Conservation (phyloP, 2,888 invertebrate species). For the Orthosia incerta region DNA sequence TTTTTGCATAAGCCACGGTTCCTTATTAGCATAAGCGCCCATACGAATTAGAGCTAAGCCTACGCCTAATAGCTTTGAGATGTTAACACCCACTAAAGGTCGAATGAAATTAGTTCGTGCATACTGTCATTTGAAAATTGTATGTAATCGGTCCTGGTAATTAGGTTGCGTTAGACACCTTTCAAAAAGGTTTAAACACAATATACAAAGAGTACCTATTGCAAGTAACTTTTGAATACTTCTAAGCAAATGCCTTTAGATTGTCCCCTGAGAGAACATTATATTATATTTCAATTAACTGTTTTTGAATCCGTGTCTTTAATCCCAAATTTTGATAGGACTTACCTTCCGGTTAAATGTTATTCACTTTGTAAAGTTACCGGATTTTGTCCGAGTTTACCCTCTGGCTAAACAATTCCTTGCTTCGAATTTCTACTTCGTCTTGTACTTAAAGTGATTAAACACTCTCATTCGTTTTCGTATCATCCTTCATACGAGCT, state of each 20-base stretch:
- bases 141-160: constrained; percentile 22
- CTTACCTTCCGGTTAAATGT: constrained; percentile 8
- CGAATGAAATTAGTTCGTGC: constrained; percentile 64
- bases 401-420: neutral
- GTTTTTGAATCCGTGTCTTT: neutral
- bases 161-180: constrained; percentile 14
- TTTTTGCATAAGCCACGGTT: constrained; percentile 58
- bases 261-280: no score
- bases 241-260: neutral
- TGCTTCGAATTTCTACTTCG: constrained; percentile 11
- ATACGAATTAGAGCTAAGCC: constrained; percentile 57
- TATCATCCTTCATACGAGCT: constrained; percentile 35
- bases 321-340: neutral
- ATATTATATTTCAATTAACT: neutral
- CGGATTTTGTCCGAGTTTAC: constrained; percentile 4
- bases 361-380: constrained; percentile 6
- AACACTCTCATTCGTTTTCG: constrained; percentile 15
- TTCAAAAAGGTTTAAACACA: neutral
- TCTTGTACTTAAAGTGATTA: neutral
- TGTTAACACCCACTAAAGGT: constrained; percentile 69
- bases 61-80: constrained; percentile 46
- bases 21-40: constrained; percentile 55
- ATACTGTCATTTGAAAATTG: constrained; percentile 65
- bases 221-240: neutral
- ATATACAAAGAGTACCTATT: neutral